Percentiles rank a stretch among this genome's conserved stretches.
Conservation (phyloP, 2,797 vertebrate species). For the Decapterus maruadsi region DNA sequence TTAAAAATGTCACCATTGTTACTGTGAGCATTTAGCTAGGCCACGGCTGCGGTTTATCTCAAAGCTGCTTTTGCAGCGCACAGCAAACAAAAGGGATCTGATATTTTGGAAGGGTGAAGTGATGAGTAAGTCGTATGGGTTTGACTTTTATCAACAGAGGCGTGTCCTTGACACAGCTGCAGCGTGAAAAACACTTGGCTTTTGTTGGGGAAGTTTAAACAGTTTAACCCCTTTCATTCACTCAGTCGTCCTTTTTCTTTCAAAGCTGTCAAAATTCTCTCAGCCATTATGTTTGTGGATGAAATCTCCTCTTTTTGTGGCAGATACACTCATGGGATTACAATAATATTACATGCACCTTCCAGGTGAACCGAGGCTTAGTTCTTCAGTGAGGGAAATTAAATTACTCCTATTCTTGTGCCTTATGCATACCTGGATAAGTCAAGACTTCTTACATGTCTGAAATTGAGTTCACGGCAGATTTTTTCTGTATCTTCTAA, state of each 20-base stretch:
- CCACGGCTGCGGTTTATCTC: too few relatives aligned
- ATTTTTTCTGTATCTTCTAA: background rate
- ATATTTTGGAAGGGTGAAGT: background rate
- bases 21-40: too few relatives aligned
- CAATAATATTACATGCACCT: background rate
- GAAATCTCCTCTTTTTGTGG: conserved; percentile 26
- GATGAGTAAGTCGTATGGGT: conserved; percentile 8
- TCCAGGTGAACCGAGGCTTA: conserved; percentile 17
- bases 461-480: background rate
- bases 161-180: background rate
- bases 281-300: conserved; percentile 4
- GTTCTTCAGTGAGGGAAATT: conserved; percentile 1
- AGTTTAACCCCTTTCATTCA: background rate
- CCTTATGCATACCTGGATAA: background rate
- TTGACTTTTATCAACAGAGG: conserved; percentile 9
- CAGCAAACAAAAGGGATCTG: background rate
- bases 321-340: conserved; percentile 16
- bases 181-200: background rate
- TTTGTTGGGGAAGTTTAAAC: background rate
- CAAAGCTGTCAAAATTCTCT: conserved; percentile 9
- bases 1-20: too few relatives aligned
- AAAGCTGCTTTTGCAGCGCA: too few relatives aligned
- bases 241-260: conserved; percentile 2
- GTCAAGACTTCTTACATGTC: conserved; percentile 5
- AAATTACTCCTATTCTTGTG: conserved; percentile 1